A percentile compares a stretch with the other conserved stretches of the same genome.
phyloP scores from a whole-genome alignment of 2,888 invertebrate species.

The Caenorhabditis drosophilae region DNA sequence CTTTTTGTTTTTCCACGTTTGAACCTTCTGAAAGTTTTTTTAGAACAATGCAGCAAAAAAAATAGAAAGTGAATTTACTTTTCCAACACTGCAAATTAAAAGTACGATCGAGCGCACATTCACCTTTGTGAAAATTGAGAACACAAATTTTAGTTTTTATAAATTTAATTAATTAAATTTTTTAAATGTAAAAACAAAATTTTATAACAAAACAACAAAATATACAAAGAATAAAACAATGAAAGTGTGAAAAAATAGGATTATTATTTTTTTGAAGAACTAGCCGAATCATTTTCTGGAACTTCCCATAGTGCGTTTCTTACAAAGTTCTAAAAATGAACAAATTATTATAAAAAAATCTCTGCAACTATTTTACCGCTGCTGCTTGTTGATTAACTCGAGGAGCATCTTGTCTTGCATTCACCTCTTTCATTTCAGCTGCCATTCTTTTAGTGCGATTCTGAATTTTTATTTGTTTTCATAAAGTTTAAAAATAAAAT shows the following conservation, averaged over 20 bases:
- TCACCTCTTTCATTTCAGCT: constrained; percentile 31
- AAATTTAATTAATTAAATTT: not conserved
- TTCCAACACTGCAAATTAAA: constrained; percentile 12
- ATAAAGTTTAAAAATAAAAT: too few relatives aligned
- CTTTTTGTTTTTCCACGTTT: not conserved
- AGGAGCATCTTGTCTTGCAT: constrained; percentile 28
- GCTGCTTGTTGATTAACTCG: constrained; percentile 26
- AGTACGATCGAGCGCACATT: constrained; percentile 23
- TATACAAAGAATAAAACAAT: constrained; percentile 6
- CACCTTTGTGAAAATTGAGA: too few relatives aligned
- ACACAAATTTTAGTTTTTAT: too few relatives aligned
- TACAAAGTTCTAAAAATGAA: constrained; percentile 6
- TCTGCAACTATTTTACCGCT: not conserved
- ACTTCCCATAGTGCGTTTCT: constrained; percentile 6
- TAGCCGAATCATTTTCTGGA: constrained; percentile 3
- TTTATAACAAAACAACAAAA: constrained; percentile 4
- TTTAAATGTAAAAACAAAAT: not conserved
- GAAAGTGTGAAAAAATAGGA: not conserved
- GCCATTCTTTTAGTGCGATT: constrained; percentile 17
- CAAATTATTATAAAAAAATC: not conserved
- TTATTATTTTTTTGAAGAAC: not conserved
- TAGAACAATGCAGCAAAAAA: constrained; percentile 11
- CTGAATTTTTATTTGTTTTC: too few relatives aligned
- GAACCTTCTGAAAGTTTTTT: too few relatives aligned
- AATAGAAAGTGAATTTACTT: constrained; percentile 6